Base-by-base conservation (phyloP, 2,888 invertebrate genomes). In the Pemphredon lugubris region DNA sequence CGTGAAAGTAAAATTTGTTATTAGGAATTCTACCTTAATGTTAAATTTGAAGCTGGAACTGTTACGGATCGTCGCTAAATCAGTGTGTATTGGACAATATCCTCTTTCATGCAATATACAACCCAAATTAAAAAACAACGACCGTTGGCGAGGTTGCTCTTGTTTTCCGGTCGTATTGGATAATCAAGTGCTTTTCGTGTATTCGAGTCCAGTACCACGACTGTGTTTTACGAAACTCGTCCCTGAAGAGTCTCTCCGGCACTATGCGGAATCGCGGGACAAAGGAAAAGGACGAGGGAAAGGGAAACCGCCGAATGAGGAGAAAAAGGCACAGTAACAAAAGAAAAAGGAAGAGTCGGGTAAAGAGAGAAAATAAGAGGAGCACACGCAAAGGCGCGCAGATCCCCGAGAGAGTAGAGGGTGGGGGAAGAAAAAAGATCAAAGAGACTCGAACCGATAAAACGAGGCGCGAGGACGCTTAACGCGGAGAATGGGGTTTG, bases 391-490 rank as follows among this genome's bases (percentile, higher is more conserved):
- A 39, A 37, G 34, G 13, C 5, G 20, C n/a, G 16, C 7, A 40
- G 30, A 40, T 26, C 4, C 4, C 6, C 2, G 18, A 11, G 11
- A 34, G 20, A 2, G 34, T 3, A 50, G 20, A 13, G 34, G n/a
- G n/a, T n/a, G n/a, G n/a, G n/a, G 37, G 7, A 16, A 11, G 11
- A 34, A 16, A 45, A 23, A 11, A n/a, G 16, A 40, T 42, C 9
- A 6, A 42, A 20, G n/a, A 42, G 42, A 16, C 5, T 42, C 18
- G 26, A 53, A 61, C 61, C 50, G 51, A 68, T 40, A 47, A 45
- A 51, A 68, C 55, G 61, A 68, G 68, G 44, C 68, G 47, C 61
- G 55, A 69, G 61, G 70, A 51, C 70, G 61, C 59, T 61, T 1
- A 42, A 42, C 21, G 37, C 48, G 45, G 53, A 53, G 37, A 37